Conservation (phyloP, 1,140 invertebrate species). For the Diachasma alloeum region DNA sequence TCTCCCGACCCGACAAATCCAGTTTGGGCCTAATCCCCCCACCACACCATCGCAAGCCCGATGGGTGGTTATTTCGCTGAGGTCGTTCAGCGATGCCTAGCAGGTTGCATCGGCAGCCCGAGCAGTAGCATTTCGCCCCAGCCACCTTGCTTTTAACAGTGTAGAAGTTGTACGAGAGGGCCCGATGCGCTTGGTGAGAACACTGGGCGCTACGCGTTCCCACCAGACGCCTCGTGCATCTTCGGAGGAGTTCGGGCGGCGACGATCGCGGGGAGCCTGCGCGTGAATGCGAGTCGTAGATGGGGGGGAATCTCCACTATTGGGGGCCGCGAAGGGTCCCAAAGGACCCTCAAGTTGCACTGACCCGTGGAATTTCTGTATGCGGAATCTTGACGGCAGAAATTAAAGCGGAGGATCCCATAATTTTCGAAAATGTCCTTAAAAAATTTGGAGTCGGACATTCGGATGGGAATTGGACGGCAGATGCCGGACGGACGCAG, state of each 20-base stretch:
- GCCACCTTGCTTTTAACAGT: constrained; percentile 36
- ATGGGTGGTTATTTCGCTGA: constrained; percentile 17
- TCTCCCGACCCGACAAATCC: neutral
- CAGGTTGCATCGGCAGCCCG: constrained; percentile 27
- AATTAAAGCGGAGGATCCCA: neutral
- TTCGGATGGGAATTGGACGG: neutral
- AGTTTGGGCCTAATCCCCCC: neutral
- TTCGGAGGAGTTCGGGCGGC: constrained; percentile 46
- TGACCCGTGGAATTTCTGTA: constrained; percentile 6
- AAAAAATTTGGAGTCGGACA: neutral
- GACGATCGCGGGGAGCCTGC: constrained; percentile 36
- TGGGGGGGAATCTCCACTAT: neutral
- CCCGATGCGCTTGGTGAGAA: constrained; percentile 58
- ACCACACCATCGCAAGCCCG: neutral
- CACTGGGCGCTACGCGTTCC: constrained; percentile 62
- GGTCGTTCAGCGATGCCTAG: constrained; percentile 22
- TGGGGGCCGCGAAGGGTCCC: neutral
- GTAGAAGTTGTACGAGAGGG: constrained; percentile 4
- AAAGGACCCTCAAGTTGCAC: neutral
- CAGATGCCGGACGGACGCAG: neutral
- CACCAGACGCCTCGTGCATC: constrained; percentile 61
- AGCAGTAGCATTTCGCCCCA: constrained; percentile 37
- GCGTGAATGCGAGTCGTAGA: neutral
- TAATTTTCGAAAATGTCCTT: neutral
- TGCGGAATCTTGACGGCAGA: neutral